Evolutionary conservation across 2,888 invertebrate species (phyloP).

Genomic region (Eupelmus urozonus): DNA sequence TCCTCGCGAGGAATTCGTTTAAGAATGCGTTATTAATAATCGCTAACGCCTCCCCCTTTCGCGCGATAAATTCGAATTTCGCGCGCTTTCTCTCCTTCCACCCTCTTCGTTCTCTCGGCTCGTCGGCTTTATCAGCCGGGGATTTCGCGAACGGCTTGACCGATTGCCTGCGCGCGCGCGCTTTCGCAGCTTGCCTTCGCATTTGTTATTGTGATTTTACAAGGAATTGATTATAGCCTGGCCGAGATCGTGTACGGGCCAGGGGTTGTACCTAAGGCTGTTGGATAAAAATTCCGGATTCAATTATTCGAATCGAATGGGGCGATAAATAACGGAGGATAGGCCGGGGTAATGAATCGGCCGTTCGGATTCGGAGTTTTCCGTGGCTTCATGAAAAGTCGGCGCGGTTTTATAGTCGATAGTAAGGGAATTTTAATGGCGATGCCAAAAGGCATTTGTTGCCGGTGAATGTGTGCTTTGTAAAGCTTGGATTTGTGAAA

Average conservation of each 20-base stretch:
- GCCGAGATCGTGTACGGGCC: not conserved
- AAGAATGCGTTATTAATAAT: conserved; percentile 57
- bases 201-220: conserved; percentile 38
- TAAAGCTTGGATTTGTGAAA: no score
- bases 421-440: conserved; percentile 44
- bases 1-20: conserved; percentile 47
- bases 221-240: conserved; percentile 43
- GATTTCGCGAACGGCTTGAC: not conserved
- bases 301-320: conserved; percentile 53
- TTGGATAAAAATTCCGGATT: conserved; percentile 28
- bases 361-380: not conserved
- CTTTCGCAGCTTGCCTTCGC: conserved; percentile 10
- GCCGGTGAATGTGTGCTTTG: no score
- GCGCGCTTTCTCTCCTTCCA: not conserved
- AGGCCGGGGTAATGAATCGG: conserved; percentile 21
- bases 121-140: not conserved
- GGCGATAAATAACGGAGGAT: conserved; percentile 38
- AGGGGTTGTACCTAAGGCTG: not conserved
- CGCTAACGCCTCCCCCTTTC: conserved; percentile 14
- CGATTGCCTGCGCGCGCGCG: conserved; percentile 10
- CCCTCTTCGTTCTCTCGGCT: not conserved
- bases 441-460: conserved; percentile 5
- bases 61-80: conserved; percentile 46
- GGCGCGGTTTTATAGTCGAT: not conserved
- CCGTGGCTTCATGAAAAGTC: not conserved